Percentiles rank a stretch among this genome's conserved stretches.
These are phyloP conservation scores for Cyanocitta stelleri DNA, from an alignment of 2,113 vertebrate species.

Conservation along the genomic window DNA sequence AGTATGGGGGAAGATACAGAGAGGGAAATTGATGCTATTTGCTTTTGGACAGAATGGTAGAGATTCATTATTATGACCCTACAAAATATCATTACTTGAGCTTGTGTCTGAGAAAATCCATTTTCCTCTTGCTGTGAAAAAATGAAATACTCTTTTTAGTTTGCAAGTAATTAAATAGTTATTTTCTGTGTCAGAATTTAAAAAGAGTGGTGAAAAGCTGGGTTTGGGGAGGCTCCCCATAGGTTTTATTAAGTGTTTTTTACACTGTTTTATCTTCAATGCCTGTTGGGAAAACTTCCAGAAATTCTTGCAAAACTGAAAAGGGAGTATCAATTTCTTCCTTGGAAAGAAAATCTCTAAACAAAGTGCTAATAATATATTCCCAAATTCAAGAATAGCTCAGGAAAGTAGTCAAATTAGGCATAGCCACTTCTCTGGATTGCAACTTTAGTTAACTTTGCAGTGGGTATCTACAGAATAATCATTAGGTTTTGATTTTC, in stretches of 20 bases:
- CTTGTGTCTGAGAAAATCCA: not conserved
- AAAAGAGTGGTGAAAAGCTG: not conserved
- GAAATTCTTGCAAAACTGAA: not conserved
- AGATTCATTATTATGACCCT: conserved; percentile 36
- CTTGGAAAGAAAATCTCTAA: not conserved
- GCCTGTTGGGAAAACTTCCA: not conserved
- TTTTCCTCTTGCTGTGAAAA: conserved; percentile 28
- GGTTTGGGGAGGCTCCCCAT: not conserved
- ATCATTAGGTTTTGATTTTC: not conserved
- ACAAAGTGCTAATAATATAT: not conserved
- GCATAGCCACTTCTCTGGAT: not conserved
- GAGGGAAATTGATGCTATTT: conserved; percentile 13
- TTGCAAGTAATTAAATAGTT: conserved; percentile 22
- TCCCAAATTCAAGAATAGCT: not conserved
- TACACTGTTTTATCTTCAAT: not conserved
- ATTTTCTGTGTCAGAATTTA: not conserved
- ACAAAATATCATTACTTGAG: conserved; percentile 4
- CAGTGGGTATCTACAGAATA: not conserved
- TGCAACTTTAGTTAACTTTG: not conserved
- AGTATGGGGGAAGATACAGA: not conserved
- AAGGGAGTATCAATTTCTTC: not conserved
- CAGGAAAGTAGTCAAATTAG: not conserved
- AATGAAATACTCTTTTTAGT: not conserved
- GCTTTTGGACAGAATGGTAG: conserved; percentile 10
- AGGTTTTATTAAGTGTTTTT: not conserved